Evolutionary conservation across 1,140 invertebrate species (phyloP).

Genomic region (Portunus trituberculatus): DNA sequence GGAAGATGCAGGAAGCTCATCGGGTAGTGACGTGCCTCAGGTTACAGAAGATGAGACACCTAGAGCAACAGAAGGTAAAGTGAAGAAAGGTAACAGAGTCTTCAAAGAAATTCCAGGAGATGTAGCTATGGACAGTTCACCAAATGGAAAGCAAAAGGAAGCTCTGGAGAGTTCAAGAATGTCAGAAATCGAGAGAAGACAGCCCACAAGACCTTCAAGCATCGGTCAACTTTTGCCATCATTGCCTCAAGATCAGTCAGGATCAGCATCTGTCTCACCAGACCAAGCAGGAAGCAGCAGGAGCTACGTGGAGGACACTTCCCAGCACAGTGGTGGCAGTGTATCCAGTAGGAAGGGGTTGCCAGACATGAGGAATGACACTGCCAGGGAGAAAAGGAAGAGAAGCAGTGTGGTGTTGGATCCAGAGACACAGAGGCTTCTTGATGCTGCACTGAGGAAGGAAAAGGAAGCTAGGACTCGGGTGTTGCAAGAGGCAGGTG

Average conservation of each 20-base stretch:
- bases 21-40: not conserved
- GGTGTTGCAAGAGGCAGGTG: slow-evolving; percentile 56
- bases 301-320: not conserved
- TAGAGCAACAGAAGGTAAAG: not conserved
- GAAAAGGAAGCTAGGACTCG: slow-evolving; percentile 59
- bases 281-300: not conserved
- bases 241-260: not conserved
- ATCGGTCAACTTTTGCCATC: not conserved
- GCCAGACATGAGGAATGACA: not conserved
- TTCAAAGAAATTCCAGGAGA: not conserved
- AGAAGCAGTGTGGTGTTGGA: not conserved
- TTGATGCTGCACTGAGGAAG: slow-evolving; percentile 11
- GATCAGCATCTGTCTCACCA: not conserved
- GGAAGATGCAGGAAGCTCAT: not conserved
- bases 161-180: not conserved
- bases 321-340: not conserved
- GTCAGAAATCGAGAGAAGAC: not conserved
- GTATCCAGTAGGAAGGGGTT: not conserved
- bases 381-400: not conserved
- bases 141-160: not conserved
- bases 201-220: not conserved
- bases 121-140: not conserved
- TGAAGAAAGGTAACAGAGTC: not conserved
- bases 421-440: not conserved
- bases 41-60: not conserved